Percentiles rank a stretch among this genome's conserved stretches.
These are phyloP conservation scores for Apis laboriosa DNA, from an alignment of 1,140 invertebrate genomes.

Conservation along the genomic window DNA sequence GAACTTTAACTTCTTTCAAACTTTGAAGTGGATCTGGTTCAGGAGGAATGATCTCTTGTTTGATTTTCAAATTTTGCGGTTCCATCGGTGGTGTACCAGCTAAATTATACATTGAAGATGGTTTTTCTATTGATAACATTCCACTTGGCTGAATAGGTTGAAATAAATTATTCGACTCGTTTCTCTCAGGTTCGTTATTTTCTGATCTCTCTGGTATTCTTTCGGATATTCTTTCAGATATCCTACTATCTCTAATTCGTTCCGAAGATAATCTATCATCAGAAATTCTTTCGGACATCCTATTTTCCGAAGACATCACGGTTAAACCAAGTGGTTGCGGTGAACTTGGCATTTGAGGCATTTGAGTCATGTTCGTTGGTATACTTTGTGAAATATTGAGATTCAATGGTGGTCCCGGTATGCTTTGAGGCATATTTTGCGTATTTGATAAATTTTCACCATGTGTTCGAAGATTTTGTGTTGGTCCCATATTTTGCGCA, in stretches of 20 bases:
- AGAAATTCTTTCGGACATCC: constrained; percentile 71
- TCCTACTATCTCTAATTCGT: constrained; percentile 56
- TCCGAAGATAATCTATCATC: constrained; percentile 65
- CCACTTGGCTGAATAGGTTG: constrained; percentile 81
- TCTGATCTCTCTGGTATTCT: constrained; percentile 60
- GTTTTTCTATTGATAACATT: constrained; percentile 68
- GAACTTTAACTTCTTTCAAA: constrained; percentile 90
- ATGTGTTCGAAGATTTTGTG: constrained; percentile 69
- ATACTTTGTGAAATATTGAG: constrained; percentile 76
- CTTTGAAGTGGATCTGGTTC: constrained; percentile 88
- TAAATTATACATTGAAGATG: constrained; percentile 75
- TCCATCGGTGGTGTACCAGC: constrained; percentile 82
- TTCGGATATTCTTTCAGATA: constrained; percentile 55
- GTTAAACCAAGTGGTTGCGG: constrained; percentile 76
- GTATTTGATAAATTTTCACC: constrained; percentile 67
- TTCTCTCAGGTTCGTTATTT: constrained; percentile 66
- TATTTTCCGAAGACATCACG: constrained; percentile 71
- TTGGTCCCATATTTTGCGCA: constrained; percentile 64
- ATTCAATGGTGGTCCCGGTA: constrained; percentile 73
- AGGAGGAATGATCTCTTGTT: constrained; percentile 86
- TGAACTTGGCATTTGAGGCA: constrained; percentile 71
- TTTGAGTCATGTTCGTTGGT: constrained; percentile 71
- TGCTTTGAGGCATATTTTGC: constrained; percentile 62
- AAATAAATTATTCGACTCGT: constrained; percentile 77
- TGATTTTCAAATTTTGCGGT: constrained; percentile 90